Evolutionary conservation across 1,140 invertebrate species (phyloP).

Genomic region (Nasonia giraulti): DNA sequence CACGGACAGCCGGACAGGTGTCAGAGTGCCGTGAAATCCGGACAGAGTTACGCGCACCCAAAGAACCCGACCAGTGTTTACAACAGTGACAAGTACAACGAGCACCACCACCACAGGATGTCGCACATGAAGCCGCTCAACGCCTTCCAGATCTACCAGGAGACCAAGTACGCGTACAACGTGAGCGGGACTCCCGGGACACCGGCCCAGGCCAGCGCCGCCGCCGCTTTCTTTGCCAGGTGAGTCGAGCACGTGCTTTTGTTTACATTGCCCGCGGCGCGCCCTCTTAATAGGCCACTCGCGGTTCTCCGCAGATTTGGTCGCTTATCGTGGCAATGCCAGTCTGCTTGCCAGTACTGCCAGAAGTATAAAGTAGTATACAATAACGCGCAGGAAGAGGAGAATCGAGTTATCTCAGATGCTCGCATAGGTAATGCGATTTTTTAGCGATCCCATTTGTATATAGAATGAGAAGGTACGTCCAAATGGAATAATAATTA

Average conservation of each 20-base stretch:
- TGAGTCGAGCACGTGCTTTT: constrained; percentile 47
- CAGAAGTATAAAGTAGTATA: no score
- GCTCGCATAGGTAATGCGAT: no score
- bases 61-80: constrained; percentile 54
- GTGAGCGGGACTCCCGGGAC: constrained; percentile 71
- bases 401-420: background rate
- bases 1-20: constrained; percentile 60
- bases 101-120: constrained; percentile 66
- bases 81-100: constrained; percentile 64
- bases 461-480: no score
- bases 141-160: constrained; percentile 68
- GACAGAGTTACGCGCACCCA: constrained; percentile 57
- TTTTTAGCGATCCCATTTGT: no score
- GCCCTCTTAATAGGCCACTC: no score
- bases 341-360: no score
- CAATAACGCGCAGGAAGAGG: background rate
- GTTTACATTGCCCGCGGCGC: background rate
- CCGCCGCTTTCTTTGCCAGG: constrained; percentile 74
- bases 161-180: constrained; percentile 72
- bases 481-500: no score
- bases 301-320: no score
- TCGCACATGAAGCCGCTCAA: constrained; percentile 58
- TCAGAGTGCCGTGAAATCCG: constrained; percentile 54
- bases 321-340: no score
- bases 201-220: constrained; percentile 71